Percentiles rank a stretch among this genome's conserved stretches.
These are phyloP conservation scores for Peromyscus eremicus DNA, from an alignment of 2,797 vertebrate genomes.

Conservation along the genomic window DNA sequence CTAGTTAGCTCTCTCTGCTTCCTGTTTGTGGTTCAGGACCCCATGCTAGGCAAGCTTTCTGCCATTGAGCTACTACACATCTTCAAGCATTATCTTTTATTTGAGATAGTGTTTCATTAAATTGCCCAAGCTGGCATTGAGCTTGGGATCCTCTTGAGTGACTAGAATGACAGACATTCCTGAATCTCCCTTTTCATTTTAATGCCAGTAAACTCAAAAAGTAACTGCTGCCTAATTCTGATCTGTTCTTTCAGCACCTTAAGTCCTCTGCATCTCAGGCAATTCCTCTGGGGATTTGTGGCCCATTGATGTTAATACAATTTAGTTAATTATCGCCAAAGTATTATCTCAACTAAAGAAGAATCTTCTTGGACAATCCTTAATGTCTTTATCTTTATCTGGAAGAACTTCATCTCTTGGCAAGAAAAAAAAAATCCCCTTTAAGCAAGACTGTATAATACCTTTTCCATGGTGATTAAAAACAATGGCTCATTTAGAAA, in stretches of 20 bases:
- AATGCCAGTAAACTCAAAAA: conserved; percentile 47
- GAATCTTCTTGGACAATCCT: conserved; percentile 64
- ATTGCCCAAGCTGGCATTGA: not conserved
- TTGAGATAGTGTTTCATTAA: not conserved
- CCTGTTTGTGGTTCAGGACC: not conserved
- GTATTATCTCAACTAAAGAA: conserved; percentile 73
- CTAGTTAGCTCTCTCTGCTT: not conserved
- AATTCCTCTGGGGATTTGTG: conserved; percentile 49
- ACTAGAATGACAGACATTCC: not conserved
- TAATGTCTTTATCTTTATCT: conserved; percentile 72
- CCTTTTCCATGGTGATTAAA: conserved; percentile 55
- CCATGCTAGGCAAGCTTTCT: not conserved
- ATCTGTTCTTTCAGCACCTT: not conserved
- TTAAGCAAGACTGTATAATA: conserved; percentile 59
- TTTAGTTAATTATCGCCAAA: conserved; percentile 75
- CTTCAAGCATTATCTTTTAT: not conserved
- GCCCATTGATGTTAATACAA: conserved; percentile 32
- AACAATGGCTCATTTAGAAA: conserved; percentile 72
- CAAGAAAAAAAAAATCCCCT: conserved; percentile 69
- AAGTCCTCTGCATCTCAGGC: conserved; percentile 47
- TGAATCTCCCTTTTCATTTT: not conserved
- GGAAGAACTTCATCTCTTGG: conserved; percentile 64
- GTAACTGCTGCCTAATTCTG: not conserved
- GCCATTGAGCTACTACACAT: not conserved
- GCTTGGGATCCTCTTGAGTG: not conserved